A percentile compares a stretch with the other conserved stretches of the same genome.
Evolutionary conservation across 2,888 invertebrate genomes (phyloP).

Genomic region (Dynastes hyllus): DNA sequence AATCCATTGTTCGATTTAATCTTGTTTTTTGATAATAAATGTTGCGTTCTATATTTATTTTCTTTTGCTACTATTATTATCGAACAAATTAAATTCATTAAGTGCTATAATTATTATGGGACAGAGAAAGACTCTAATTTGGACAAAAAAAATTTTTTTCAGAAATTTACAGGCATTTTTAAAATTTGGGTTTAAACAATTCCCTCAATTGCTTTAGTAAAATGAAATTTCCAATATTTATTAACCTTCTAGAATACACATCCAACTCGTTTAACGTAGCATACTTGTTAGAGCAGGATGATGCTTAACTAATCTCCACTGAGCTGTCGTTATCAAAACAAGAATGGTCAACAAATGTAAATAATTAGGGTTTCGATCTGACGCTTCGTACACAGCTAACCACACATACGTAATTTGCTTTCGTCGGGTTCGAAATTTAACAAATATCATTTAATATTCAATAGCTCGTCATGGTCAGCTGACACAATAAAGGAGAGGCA

Average conservation of each 20-base stretch:
- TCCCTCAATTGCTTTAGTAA: neutral
- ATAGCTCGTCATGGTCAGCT: slow-evolving; percentile 56
- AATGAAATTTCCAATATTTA: slow-evolving; percentile 1
- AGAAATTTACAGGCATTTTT: no score
- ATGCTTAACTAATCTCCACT: neutral
- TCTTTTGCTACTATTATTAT: no score
- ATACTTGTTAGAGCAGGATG: neutral
- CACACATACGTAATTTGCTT: slow-evolving; percentile 16
- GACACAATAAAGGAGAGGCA: slow-evolving; percentile 60
- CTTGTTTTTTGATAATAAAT: no score
- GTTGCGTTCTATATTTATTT: no score
- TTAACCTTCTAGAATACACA: neutral
- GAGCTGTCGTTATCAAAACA: neutral
- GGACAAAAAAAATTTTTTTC: no score
- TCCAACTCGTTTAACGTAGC: neutral
- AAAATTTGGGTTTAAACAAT: no score
- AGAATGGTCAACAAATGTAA: slow-evolving; percentile 19
- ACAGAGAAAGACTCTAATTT: no score
- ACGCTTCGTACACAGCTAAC: neutral
- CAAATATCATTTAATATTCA: slow-evolving; percentile 48
- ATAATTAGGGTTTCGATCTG: slow-evolving; percentile 41
- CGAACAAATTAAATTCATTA: no score
- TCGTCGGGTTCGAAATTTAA: slow-evolving; percentile 26
- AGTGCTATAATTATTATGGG: no score
- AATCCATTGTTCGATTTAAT: no score